Conservation (phyloP, 2,797 vertebrate species). For the Aulostomus chinensis region DNA sequence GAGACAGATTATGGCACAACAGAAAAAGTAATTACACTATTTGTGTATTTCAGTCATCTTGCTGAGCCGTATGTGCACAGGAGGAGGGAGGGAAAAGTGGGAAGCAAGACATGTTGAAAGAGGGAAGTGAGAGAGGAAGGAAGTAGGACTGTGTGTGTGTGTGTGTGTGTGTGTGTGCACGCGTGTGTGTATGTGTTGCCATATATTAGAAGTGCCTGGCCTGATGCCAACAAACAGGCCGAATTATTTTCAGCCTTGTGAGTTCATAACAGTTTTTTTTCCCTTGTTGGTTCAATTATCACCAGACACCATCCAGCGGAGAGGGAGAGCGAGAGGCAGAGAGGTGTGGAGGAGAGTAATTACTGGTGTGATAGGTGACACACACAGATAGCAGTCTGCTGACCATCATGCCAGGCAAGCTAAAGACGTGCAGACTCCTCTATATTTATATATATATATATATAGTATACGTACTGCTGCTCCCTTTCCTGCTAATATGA, state of each 20-base stretch:
- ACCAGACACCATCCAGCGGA: slow-evolving; percentile 36
- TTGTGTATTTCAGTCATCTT: slow-evolving; percentile 66
- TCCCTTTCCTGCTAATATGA: slow-evolving; percentile 1
- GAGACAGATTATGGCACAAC: slow-evolving; percentile 69
- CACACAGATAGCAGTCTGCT: slow-evolving; percentile 38
- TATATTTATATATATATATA: not conserved
- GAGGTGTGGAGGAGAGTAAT: slow-evolving; percentile 52
- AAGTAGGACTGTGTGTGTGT: slow-evolving; percentile 26
- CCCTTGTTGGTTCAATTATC: slow-evolving; percentile 50
- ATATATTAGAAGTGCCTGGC: slow-evolving; percentile 20
- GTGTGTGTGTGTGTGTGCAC: slow-evolving; percentile 12
- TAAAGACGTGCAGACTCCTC: slow-evolving; percentile 2
- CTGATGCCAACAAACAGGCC: slow-evolving; percentile 30
- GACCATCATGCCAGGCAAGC: slow-evolving; percentile 13
- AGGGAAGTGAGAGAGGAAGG: slow-evolving; percentile 18
- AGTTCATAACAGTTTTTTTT: slow-evolving; percentile 31
- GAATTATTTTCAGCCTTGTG: slow-evolving; percentile 53
- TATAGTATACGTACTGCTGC: no score
- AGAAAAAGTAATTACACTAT: slow-evolving; percentile 78
- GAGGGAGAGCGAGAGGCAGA: slow-evolving; percentile 26
- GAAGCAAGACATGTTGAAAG: slow-evolving; percentile 40
- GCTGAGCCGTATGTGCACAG: slow-evolving; percentile 44
- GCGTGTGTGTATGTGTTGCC: slow-evolving; percentile 14
- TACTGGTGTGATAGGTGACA: slow-evolving; percentile 54
- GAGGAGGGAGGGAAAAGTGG: slow-evolving; percentile 43